Percentiles rank a stretch among this genome's conserved stretches.
Evolutionary conservation across 2,888 invertebrate genomes (phyloP).

Genomic region (Lumbricus terrestris): DNA sequence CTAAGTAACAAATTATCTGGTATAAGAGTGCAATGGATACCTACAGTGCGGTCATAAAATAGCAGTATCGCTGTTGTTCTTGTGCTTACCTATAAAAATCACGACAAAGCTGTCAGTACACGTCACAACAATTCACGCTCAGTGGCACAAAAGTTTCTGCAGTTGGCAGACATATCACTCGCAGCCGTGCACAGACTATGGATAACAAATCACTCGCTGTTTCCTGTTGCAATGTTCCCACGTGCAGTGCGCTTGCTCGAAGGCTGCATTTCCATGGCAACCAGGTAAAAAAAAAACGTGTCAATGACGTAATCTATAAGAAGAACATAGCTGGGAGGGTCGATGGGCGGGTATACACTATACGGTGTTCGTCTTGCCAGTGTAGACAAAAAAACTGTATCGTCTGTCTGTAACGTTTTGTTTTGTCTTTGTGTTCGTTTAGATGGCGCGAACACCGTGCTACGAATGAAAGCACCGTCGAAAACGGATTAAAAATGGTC

Average conservation of each 20-base stretch:
- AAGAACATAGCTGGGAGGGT: background rate
- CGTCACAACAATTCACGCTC: background rate
- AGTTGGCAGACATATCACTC: background rate
- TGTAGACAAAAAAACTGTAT: background rate
- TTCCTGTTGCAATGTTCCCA: background rate
- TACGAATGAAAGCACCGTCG: background rate
- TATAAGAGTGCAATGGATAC: background rate
- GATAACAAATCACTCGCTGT: background rate
- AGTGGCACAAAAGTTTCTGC: background rate
- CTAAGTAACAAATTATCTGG: background rate
- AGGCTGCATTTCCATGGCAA: background rate
- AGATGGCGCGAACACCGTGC: background rate
- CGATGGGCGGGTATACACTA: too few relatives aligned
- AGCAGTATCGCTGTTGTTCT: background rate
- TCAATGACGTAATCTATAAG: background rate
- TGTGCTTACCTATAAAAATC: background rate
- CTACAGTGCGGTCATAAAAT: background rate
- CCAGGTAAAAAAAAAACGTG: background rate
- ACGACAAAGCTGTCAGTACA: background rate
- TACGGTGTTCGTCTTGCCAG: background rate
- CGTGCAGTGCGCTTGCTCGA: background rate
- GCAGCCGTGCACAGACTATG: background rate
- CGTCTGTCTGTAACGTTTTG: background rate
- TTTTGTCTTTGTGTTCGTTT: background rate
- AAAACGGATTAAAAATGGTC: background rate